Evolutionary conservation across 2,113 vertebrate species (phyloP).

Genomic region (Apodemus sylvaticus): DNA sequence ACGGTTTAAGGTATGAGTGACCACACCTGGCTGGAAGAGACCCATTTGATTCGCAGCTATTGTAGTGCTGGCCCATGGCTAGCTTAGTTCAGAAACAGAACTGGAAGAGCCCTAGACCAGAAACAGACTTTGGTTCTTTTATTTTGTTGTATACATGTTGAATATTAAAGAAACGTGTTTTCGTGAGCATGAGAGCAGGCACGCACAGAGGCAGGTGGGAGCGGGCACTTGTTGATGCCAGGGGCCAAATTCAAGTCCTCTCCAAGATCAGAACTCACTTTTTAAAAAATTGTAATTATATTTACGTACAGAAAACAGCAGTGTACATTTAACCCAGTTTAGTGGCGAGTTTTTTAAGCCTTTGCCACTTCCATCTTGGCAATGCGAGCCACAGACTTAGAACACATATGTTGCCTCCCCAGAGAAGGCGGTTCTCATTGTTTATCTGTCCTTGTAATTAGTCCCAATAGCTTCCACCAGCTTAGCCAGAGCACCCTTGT

Average conservation of each 20-base stretch:
- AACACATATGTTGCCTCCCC: too few species aligned
- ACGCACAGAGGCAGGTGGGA: not conserved
- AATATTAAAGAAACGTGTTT: not conserved
- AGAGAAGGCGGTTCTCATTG: too few species aligned
- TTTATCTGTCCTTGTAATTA: too few species aligned
- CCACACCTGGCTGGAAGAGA: not conserved
- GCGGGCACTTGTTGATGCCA: not conserved
- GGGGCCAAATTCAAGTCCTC: not conserved
- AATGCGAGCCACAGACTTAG: too few species aligned
- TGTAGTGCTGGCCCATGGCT: not conserved
- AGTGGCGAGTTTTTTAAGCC: too few species aligned
- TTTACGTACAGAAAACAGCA: too few species aligned
- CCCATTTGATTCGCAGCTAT: constrained; percentile 10
- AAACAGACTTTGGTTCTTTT: constrained; percentile 17
- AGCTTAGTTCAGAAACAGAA: not conserved
- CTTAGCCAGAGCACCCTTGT: too few species aligned
- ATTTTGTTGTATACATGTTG: not conserved
- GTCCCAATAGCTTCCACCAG: too few species aligned
- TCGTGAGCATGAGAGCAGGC: not conserved
- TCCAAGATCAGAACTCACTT: not conserved
- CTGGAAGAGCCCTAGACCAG: not conserved
- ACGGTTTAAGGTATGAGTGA: not conserved
- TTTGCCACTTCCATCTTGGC: too few species aligned
- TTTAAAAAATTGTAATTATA: too few species aligned
- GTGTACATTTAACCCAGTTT: too few species aligned